These are phyloP conservation scores for Pseudopodoces humilis DNA, from an alignment of 2,113 vertebrate genomes.

Conservation along the genomic window DNA sequence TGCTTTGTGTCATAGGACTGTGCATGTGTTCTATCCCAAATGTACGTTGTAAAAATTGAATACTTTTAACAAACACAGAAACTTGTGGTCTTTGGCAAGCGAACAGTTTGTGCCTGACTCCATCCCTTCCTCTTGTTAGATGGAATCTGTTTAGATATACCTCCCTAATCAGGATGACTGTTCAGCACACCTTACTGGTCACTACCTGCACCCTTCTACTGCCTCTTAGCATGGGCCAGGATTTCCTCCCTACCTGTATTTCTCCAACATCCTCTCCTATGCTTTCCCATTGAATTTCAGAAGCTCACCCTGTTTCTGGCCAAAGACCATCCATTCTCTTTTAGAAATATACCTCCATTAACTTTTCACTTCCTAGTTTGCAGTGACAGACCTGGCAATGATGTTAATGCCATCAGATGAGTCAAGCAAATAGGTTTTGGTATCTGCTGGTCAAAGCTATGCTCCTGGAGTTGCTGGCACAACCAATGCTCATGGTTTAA, in stretches of 20 bases:
- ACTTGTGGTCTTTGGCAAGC: neutral
- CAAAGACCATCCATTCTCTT: neutral
- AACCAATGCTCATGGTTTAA: neutral
- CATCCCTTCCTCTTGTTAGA: neutral
- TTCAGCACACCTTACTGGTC: neutral
- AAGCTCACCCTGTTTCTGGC: neutral
- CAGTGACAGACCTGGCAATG: rapidly evolving
- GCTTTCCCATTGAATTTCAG: neutral
- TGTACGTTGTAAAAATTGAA: neutral
- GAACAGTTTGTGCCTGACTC: neutral
- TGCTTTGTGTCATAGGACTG: neutral
- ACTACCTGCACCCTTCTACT: neutral
- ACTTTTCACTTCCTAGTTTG: neutral
- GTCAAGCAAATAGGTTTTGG: neutral
- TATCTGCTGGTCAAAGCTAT: neutral
- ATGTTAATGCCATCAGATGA: neutral
- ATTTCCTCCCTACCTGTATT: neutral
- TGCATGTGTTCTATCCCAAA: neutral
- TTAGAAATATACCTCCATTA: neutral
- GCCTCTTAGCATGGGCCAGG: neutral
- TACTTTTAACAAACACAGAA: neutral
- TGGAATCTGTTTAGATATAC: neutral
- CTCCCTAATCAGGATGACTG: neutral
- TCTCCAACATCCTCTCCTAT: neutral
- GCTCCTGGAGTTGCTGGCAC: neutral